Base-by-base conservation (phyloP, 2,888 invertebrate genomes). In the Andricus quercusramuli region DNA sequence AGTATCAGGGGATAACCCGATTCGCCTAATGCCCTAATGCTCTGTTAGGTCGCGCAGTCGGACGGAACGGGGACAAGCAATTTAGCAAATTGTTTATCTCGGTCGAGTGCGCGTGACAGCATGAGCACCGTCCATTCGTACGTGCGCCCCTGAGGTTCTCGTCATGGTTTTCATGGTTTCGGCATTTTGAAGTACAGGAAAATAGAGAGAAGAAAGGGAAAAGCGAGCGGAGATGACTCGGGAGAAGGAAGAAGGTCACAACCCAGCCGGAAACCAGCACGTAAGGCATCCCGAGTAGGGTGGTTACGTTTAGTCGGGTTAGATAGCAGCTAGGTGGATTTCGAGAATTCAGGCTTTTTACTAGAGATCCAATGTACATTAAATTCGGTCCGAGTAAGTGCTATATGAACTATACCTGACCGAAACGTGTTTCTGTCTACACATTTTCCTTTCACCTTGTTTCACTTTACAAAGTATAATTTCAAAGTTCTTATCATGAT, bases 71-170 rank as follows among this genome's bases (percentile, higher is more conserved):
- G 44, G 81, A 78, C 66, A 78, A 80, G 80, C 83, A 78, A 83
- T 82, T 81, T 77, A 79, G 78, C 79, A 82, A 85, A 83, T 82
- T 82, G 85, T 84, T 86, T 84, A 84, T 83, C 79, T 83, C 65
- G n/a, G 78, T 64, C 47, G 77, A 68, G 80, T 67, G 47, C 70
- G 62, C 67, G 62, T 32, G 67, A 64, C 79, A 80, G 70, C 62
- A 79, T 51, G 70, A 78, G 80, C 62, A 56, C 66, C 76, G 66
- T 37, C 64, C 51, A 76, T 81, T 83, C 81, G 81, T 80, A 84
- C 80, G 83, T 78, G 81, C 56, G n/a, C 70, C 76, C 51, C 65
- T 44, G 79, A 70, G 64, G 59, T 65, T 68, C 65, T 79, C 81
- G 77, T 79, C 81, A 79, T 77, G 77, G 66, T 78, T 51, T 29